Base-by-base conservation (phyloP, 2,113 vertebrate species). In the Orycteropus afer region DNA sequence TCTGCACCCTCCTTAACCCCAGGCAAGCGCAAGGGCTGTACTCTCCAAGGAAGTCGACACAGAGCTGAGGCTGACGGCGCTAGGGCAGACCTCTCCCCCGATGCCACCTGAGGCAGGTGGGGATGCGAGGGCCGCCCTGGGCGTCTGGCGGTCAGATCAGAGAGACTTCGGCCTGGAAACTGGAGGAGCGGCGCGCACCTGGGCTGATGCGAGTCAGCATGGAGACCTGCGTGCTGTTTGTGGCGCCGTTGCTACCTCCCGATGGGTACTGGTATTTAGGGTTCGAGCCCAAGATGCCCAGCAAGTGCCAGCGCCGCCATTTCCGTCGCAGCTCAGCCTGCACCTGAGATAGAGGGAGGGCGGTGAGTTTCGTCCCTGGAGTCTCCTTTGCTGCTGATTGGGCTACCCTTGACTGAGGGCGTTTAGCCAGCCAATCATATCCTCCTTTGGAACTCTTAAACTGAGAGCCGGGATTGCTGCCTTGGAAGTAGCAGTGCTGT, bases 171-270 rank as follows among this genome's bases (percentile, higher is more conserved):
- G 99, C 99, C 91, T 99, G 99, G 97, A 99, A 99, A 55, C 98
- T 94, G 34, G 99, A 99, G 23, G 98, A 98, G 51, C 99, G 98
- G 34, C 98, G 98, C 0, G 98, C 98, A 29, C 98, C 97, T 0
- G 99, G 99, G 86, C 99, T 99, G 98, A 98, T 98, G 83, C 99
- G 99, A 89, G 99, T 99, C 96, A 99, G 97, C 99, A 99, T 99
- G 93, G 99, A 99, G 96, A 99, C 99, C 98, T 99, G 99, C 7
- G 99, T 99, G 98, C 99, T 99, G 98, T 99, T 99, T 96, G 99
- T 99, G 97, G 99, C 99, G 34, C 99, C 99, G 0, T 99, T 99
- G 98, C 99, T 99, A 96, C 98, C 99, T 27, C 98, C 98, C 10
- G 99, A 99, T 0, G 99, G 99, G 89, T 99, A 99, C 88, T 99